Base-by-base conservation (phyloP, 2,797 vertebrate species). In the Limosa lapponica region DNA sequence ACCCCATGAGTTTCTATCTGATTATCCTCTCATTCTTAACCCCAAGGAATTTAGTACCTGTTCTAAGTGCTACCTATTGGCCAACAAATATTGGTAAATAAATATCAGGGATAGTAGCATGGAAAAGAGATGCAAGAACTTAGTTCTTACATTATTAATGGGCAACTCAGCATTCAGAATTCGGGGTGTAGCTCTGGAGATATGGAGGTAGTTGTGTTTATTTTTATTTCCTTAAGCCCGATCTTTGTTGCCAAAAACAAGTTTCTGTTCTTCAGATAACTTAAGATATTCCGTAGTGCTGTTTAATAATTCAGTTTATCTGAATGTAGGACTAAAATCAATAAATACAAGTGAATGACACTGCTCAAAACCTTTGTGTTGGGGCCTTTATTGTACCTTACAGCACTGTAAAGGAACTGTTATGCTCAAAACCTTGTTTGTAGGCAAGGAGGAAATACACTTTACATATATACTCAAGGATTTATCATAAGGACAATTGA, bases 221-320 rank as follows among this genome's bases (percentile, higher is more conserved):
- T 43, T 78, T 87, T 75, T 85, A 11, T 81, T 73, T 73, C 57
- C 23, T 61, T 61, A 70, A 37, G 10, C 55, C 17, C 2, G 3
- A 39, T 66, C 25, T 94, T 85, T 87, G 18, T 58, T 92, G 44
- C 20, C 54, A 52, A 93, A 95, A 82, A 11, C 32, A 74, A 81
- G 39, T 82, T 87, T 82, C 19, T 67, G n/a, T 77, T 91, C 24
- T 93, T 87, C 48, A 54, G 18, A 18, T 95, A 32, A 37, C 44
- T 84, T 89, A 24, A 81, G 34, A 30, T 37, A 85, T 88, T 93
- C 55, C 74, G 11, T 34, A 55, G n/a, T 6, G 5, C 16, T 66
- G 30, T 81, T 93, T 84, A 69, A 91, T 82, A 81, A 91, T 92
- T 96, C 51, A 65, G 11, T 87, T 82, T 74, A 28, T n/a, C 39